Conservation (phyloP, 2,797 vertebrate genomes). For the Tiaroga cobitis region DNA sequence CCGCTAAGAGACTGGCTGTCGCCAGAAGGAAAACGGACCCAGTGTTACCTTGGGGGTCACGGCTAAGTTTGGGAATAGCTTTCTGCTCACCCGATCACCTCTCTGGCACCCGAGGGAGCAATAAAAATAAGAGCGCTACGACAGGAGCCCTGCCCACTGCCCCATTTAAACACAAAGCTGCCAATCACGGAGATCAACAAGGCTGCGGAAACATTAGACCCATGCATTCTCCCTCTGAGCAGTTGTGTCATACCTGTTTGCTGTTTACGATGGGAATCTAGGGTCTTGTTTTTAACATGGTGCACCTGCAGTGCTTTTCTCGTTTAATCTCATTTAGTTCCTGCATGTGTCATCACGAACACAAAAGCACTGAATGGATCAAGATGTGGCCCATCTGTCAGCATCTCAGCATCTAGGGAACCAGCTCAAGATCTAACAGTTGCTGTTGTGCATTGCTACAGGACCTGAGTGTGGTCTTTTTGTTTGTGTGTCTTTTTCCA, state of each 20-base stretch:
- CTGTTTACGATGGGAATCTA: conserved; percentile 21
- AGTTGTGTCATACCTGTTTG: conserved; percentile 37
- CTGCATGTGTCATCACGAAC: conserved; percentile 37
- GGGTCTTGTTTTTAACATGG: conserved; percentile 7
- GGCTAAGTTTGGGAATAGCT: conserved; percentile 80
- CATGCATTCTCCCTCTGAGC: conserved; percentile 43
- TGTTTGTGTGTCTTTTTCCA: conserved; percentile 31
- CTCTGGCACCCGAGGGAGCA: conserved; percentile 74
- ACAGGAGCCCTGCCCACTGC: conserved; percentile 65
- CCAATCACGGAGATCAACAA: conserved; percentile 78
- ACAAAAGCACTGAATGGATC: conserved; percentile 26
- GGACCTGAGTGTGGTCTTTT: conserved; percentile 26
- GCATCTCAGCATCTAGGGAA: conserved; percentile 29
- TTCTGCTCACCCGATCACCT: conserved; percentile 71
- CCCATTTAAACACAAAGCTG: conserved; percentile 73
- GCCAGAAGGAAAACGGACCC: conserved; percentile 78
- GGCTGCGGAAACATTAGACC: conserved; percentile 58
- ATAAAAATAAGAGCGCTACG: conserved; percentile 75
- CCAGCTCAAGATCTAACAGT: conserved; percentile 25
- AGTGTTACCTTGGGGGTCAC: conserved; percentile 74
- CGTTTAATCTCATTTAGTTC: conserved; percentile 26
- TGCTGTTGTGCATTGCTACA: conserved; percentile 29
- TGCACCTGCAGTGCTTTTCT: conserved; percentile 30
- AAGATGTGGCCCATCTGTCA: conserved; percentile 48
- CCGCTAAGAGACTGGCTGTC: conserved; percentile 84